phyloP scores from a whole-genome alignment of 2,797 vertebrate species.

The Catostomus latipinnis region DNA sequence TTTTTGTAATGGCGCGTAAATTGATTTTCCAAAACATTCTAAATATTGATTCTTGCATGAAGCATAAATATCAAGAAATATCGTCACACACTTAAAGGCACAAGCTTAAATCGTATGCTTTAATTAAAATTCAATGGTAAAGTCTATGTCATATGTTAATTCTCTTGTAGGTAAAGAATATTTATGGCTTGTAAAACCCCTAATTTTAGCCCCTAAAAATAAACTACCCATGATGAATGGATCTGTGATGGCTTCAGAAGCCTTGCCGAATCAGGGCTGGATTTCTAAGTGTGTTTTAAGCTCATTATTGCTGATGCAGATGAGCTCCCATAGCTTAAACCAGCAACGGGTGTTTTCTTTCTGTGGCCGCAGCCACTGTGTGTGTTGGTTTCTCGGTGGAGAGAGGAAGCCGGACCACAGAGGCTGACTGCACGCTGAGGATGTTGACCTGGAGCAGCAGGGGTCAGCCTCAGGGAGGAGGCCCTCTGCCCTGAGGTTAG shows the following conservation, averaged over 20 bases:
- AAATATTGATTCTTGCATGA: background rate
- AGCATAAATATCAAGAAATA: background rate
- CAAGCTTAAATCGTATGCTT: background rate
- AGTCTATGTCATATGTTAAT: conserved; percentile 16
- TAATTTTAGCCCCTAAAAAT: conserved; percentile 43
- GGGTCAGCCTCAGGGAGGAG: conserved; percentile 42
- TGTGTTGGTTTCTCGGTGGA: conserved; percentile 32
- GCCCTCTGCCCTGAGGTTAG: conserved; percentile 23
- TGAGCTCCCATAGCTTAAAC: conserved; percentile 58
- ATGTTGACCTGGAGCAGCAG: conserved; percentile 36
- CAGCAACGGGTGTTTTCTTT: conserved; percentile 36
- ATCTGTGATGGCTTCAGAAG: conserved; percentile 32
- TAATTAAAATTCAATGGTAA: background rate
- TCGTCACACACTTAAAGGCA: background rate
- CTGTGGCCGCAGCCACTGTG: conserved; percentile 9
- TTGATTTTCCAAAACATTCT: background rate
- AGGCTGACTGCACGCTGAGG: conserved; percentile 20
- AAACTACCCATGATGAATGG: conserved; percentile 30
- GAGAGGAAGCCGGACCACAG: conserved; percentile 30
- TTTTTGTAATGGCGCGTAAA: background rate
- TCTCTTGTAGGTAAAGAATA: conserved; percentile 29
- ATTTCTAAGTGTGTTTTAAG: conserved; percentile 31
- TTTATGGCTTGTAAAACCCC: conserved; percentile 40
- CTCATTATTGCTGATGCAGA: conserved; percentile 68
- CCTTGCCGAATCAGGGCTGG: conserved; percentile 36